Percentiles rank a stretch among this genome's conserved stretches.
Evolutionary conservation across 2,113 vertebrate species (phyloP).

Genomic region (Polyodon spathula): DNA sequence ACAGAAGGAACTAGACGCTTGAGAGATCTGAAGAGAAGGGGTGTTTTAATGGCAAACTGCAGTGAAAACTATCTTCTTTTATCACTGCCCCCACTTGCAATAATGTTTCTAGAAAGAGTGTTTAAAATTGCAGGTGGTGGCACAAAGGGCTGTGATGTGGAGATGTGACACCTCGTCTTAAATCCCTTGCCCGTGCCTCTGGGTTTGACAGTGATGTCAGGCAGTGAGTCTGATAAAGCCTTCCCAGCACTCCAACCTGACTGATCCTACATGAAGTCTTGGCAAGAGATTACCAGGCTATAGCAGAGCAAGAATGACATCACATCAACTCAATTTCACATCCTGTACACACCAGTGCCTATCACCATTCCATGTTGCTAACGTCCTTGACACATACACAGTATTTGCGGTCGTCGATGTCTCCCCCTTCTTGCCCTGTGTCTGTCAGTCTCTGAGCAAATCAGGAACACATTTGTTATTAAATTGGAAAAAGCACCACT

Average conservation of each 20-base stretch:
- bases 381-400: slow-evolving; percentile 68
- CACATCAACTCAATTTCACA: slow-evolving; percentile 78
- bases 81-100: too few species aligned
- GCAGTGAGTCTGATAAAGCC: slow-evolving; percentile 64
- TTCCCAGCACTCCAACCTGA: slow-evolving; percentile 54
- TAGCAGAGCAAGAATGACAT: slow-evolving; percentile 72
- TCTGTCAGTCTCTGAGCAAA: slow-evolving; percentile 61
- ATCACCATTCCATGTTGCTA: slow-evolving; percentile 67
- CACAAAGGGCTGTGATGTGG: slow-evolving; percentile 61
- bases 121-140: slow-evolving; percentile 65
- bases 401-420: slow-evolving; percentile 53
- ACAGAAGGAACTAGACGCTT: too few species aligned
- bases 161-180: slow-evolving; percentile 84
- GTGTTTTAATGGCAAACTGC: not conserved
- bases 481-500: slow-evolving; percentile 52
- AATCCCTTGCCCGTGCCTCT: slow-evolving; percentile 66
- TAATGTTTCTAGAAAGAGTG: slow-evolving; percentile 53
- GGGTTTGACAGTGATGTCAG: slow-evolving; percentile 65
- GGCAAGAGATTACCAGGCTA: slow-evolving; percentile 66
- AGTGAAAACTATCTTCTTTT: too few species aligned
- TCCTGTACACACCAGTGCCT: slow-evolving; percentile 68
- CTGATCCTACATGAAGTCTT: slow-evolving; percentile 75
- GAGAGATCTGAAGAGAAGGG: too few species aligned
- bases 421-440: slow-evolving; percentile 46
- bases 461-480: slow-evolving; percentile 60